phyloP scores from a whole-genome alignment of 2,113 vertebrate genomes.

The Dromas ardeola region DNA sequence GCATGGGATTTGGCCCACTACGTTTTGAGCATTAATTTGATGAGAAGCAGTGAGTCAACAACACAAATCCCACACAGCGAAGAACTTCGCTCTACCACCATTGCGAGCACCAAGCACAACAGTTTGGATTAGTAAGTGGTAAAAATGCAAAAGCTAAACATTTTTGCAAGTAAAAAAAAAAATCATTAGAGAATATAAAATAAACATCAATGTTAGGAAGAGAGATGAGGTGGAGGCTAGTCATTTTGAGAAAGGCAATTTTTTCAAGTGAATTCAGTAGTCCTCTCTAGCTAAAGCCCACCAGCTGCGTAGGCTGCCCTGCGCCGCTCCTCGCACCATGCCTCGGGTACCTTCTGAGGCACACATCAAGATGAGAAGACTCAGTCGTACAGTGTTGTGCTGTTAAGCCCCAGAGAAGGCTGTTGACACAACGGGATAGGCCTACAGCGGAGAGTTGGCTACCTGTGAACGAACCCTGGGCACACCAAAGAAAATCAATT shows the following conservation, averaged over 20 bases:
- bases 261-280: background rate
- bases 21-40: background rate
- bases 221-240: background rate
- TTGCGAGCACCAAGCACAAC: background rate
- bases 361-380: rapidly evolving
- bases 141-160: background rate
- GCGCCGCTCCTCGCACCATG: rapidly evolving
- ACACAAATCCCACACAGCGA: background rate
- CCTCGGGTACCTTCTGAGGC: background rate
- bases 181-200: background rate
- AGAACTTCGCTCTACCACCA: background rate
- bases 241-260: background rate
- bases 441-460: rapidly evolving
- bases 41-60: background rate
- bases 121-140: background rate
- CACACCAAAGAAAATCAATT: background rate
- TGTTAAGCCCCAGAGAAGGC: background rate
- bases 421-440: background rate
- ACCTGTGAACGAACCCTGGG: background rate
- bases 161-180: background rate
- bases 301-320: background rate
- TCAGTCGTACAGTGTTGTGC: rapidly evolving
- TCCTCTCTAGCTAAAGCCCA: background rate
- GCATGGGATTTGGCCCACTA: background rate
- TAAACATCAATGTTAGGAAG: background rate